Evolutionary conservation across 2,113 vertebrate species (phyloP), one percentile per base, ranked within the genome.

Genomic region (Girardinichthys multiradiatus): DNA sequence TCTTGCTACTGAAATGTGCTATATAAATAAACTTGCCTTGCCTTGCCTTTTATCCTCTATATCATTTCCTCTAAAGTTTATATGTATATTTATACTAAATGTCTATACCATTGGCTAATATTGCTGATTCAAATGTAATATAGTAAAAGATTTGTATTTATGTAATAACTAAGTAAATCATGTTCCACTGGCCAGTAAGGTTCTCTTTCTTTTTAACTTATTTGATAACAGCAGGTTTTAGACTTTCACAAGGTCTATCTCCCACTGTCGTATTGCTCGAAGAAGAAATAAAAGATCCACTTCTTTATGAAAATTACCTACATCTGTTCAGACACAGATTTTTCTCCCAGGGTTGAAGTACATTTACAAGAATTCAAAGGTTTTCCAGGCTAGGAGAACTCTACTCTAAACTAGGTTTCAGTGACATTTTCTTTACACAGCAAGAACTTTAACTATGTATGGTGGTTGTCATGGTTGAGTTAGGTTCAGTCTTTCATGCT

Each of bases 261-360:
- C 48, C 45, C 12, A 51, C 51, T 37, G 67, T 68, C 31, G 19
- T n/a, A 2, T 26, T 68, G 29, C 15, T 57, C 12, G 7, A 35
- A 6, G 26, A 68, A 14, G 66, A 57, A 68, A 68, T 17, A 37
- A 57, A 21, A 68, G 62, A 39, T 13, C 27, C 33, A 1, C 4
- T 45, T 21, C 35, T 64, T 64, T 48, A 58, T 24, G 10, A 27
- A 66, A 35, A 70, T 51, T 68, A 68, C 31, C 57, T 35, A 57
- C 13, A n/a, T 14, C n/a, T 57, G 30, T 51, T 67, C 42, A 19
- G 30, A 37, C 31, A 1, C 67, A 35, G 30, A 57, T 3, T 7
- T 57, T 35, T 21, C 5, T 31, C 65, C 28, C 24, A 57, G 26
- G 29, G 28, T 11, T 67, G 19, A 0, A 1, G 4, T 54, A 54